Conservation (phyloP, 2,888 invertebrate species). For the Agrenia bidenticulata region DNA sequence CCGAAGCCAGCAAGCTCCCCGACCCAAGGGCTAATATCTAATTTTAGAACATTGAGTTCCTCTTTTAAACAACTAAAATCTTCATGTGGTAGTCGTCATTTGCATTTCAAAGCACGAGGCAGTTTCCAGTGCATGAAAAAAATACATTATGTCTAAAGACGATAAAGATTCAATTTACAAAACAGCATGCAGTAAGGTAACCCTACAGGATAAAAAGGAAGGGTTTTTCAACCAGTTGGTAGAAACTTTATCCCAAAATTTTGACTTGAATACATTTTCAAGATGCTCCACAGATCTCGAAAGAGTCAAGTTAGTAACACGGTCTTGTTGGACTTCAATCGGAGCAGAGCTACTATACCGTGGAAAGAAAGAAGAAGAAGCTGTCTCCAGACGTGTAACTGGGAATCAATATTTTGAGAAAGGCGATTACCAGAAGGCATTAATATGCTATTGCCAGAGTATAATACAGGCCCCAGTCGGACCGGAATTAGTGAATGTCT, state of each 20-base stretch:
- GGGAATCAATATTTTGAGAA: conserved; percentile 64
- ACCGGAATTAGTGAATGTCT: conserved; percentile 65
- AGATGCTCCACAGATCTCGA: conserved; percentile 43
- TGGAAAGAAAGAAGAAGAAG: conserved; percentile 58
- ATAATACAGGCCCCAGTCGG: conserved; percentile 73
- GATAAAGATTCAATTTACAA: conserved; percentile 58
- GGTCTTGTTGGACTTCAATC: conserved; percentile 43
- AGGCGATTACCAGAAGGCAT: conserved; percentile 63
- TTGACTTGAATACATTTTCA: conserved; percentile 38
- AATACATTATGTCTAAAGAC: conserved; percentile 3
- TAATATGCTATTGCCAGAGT: conserved; percentile 69
- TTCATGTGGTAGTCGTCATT: no score
- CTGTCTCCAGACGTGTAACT: conserved; percentile 64
- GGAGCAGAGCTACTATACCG: conserved; percentile 48
- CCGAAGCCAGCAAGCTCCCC: no score
- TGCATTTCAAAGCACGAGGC: no score
- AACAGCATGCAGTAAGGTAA: conserved; percentile 70
- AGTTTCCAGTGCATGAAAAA: neutral
- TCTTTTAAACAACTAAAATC: no score
- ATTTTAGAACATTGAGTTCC: no score
- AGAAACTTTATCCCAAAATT: conserved; percentile 60
- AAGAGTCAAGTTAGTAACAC: conserved; percentile 40
- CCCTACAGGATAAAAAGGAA: conserved; percentile 70
- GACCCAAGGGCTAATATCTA: no score
- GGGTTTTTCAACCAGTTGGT: conserved; percentile 74